Conservation (phyloP, 2,113 vertebrate species). For the Antigone vipio region DNA sequence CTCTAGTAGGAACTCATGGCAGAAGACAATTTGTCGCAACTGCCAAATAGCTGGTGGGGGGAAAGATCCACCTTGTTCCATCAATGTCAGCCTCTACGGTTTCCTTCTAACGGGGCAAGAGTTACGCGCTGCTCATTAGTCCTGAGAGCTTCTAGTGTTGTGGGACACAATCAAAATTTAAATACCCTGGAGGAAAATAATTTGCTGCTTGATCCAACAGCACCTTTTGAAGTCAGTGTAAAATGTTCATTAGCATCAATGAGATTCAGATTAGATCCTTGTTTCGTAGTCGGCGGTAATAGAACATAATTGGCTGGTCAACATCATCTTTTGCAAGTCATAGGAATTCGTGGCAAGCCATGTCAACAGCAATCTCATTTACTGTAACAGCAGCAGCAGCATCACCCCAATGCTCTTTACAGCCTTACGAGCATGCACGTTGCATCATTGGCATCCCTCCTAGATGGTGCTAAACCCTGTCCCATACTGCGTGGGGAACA, state of each 20-base stretch:
- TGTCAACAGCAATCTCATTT: not conserved
- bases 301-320: not conserved
- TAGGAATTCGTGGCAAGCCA: not conserved
- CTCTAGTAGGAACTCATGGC: not conserved
- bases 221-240: constrained; percentile 1
- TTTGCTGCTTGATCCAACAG: constrained; percentile 11
- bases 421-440: accelerated
- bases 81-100: not conserved
- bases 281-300: not conserved
- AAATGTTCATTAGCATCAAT: constrained; percentile 6
- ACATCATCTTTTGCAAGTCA: not conserved
- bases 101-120: not conserved
- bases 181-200: not conserved
- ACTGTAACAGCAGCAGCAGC: not conserved
- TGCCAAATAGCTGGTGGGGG: not conserved
- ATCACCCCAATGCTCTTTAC: not conserved
- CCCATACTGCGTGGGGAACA: accelerated
- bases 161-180: not conserved
- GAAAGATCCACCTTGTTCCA: constrained; percentile 14
- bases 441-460: not conserved
- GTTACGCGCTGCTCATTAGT: not conserved
- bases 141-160: not conserved
- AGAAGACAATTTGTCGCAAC: constrained; percentile 30
- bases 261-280: constrained; percentile 9
- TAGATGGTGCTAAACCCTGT: not conserved